A percentile compares a stretch with the other conserved stretches of the same genome.
Evolutionary conservation across 2,797 vertebrate species (phyloP).

Genomic region (Petrocephalus sullivani): DNA sequence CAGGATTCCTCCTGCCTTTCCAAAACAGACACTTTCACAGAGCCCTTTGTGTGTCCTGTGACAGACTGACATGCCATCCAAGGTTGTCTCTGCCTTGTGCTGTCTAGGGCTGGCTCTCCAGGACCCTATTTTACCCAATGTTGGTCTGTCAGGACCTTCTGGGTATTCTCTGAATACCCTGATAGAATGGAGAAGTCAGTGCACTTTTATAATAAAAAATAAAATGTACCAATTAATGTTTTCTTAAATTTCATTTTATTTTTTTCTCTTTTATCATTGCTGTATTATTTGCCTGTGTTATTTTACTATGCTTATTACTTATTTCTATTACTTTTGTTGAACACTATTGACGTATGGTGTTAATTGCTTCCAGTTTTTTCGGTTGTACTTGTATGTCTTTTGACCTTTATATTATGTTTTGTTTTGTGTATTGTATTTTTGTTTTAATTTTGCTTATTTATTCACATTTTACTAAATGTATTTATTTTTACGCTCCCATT

Average conservation of each 20-base stretch:
- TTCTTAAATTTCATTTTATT: background rate
- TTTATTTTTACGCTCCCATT: too few species aligned
- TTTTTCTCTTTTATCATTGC: background rate
- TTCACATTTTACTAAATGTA: too few species aligned
- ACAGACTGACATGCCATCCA: background rate
- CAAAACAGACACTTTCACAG: background rate
- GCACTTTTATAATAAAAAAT: background rate
- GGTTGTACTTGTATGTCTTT: background rate
- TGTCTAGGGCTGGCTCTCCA: background rate
- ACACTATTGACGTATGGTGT: background rate
- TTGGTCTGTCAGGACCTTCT: background rate
- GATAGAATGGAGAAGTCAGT: background rate
- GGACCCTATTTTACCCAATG: background rate
- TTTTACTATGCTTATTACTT: background rate
- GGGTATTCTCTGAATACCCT: background rate
- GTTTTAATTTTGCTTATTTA: too few species aligned
- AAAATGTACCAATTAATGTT: background rate
- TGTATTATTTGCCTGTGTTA: background rate
- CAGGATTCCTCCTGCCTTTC: background rate
- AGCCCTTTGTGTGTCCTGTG: background rate
- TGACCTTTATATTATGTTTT: too few species aligned
- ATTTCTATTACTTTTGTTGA: background rate
- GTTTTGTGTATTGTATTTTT: too few species aligned
- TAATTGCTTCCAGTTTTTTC: background rate
- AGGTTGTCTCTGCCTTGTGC: background rate